Percentiles rank a stretch among this genome's conserved stretches.
phyloP scores from a whole-genome alignment of 2,797 vertebrate species.

The Sebastes matsubarae region DNA sequence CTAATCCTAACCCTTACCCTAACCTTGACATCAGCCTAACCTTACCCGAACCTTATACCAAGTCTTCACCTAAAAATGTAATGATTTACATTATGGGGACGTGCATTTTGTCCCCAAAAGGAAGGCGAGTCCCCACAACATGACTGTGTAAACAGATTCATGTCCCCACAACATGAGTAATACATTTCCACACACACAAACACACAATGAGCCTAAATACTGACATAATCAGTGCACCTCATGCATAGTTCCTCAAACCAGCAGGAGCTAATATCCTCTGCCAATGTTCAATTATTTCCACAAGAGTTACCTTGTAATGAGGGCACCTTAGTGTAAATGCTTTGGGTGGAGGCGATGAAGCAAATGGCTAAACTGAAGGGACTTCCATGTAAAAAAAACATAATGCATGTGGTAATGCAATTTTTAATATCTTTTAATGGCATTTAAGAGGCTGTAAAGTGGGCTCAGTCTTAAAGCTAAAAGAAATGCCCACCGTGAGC shows the following conservation, averaged over 20 bases:
- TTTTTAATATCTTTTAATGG: not conserved
- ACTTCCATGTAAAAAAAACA: not conserved
- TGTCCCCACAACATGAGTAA: not conserved
- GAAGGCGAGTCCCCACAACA: not conserved
- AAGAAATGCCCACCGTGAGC: not conserved
- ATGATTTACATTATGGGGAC: too few species aligned
- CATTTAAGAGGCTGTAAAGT: not conserved
- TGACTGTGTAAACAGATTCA: not conserved
- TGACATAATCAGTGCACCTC: constrained; percentile 22
- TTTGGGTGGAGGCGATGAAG: constrained; percentile 3
- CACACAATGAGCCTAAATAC: not conserved
- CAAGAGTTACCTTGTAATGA: constrained; percentile 19
- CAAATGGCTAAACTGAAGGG: constrained; percentile 3
- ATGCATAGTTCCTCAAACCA: constrained; percentile 59
- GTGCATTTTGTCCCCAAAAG: not conserved
- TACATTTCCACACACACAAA: not conserved
- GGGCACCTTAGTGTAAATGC: constrained; percentile 25
- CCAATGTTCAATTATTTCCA: constrained; percentile 38
- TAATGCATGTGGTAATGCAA: not conserved
- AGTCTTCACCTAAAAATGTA: too few species aligned
- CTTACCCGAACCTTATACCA: too few species aligned
- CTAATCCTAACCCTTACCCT: not conserved
- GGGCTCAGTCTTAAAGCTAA: not conserved
- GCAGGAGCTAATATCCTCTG: constrained; percentile 25
- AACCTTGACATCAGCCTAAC: not conserved